phyloP scores from a whole-genome alignment of 2,888 invertebrate genomes.

The Cheilosia soror region DNA sequence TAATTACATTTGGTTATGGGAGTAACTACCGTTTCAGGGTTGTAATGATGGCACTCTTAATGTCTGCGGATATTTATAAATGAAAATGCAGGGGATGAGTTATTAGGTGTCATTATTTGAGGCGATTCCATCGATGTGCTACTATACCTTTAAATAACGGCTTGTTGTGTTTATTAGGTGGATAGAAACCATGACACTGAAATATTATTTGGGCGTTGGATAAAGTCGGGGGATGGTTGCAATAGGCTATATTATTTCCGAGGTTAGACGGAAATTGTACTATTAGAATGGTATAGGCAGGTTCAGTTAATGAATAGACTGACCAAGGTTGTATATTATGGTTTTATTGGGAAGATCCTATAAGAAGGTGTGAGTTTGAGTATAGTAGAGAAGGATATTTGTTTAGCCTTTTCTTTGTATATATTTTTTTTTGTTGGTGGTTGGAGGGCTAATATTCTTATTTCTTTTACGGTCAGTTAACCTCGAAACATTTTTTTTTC shows the following conservation, averaged over 20 bases:
- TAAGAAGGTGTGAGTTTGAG: too few relatives aligned
- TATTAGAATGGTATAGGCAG: background rate
- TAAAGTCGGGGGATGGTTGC: background rate
- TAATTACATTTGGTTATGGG: background rate
- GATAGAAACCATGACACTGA: background rate
- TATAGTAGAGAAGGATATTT: too few relatives aligned
- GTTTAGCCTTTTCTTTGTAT: too few relatives aligned
- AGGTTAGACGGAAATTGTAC: constrained; percentile 2
- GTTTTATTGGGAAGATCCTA: background rate
- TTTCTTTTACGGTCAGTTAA: too few relatives aligned
- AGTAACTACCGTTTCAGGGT: background rate
- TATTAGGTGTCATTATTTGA: constrained; percentile 46
- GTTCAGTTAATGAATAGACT: background rate
- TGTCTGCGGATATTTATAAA: constrained; percentile 11
- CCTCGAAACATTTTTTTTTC: too few relatives aligned
- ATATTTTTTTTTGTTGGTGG: too few relatives aligned
- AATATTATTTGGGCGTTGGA: background rate
- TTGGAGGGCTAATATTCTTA: too few relatives aligned
- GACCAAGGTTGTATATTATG: background rate
- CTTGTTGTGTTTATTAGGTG: constrained; percentile 22
- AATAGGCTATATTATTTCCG: constrained; percentile 10
- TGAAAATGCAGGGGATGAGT: constrained; percentile 1
- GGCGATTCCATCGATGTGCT: constrained; percentile 29
- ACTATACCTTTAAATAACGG: constrained; percentile 7
- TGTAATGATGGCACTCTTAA: constrained; percentile 40